Evolutionary conservation across 2,113 vertebrate species (phyloP).

Genomic region (Apeltes quadracus): DNA sequence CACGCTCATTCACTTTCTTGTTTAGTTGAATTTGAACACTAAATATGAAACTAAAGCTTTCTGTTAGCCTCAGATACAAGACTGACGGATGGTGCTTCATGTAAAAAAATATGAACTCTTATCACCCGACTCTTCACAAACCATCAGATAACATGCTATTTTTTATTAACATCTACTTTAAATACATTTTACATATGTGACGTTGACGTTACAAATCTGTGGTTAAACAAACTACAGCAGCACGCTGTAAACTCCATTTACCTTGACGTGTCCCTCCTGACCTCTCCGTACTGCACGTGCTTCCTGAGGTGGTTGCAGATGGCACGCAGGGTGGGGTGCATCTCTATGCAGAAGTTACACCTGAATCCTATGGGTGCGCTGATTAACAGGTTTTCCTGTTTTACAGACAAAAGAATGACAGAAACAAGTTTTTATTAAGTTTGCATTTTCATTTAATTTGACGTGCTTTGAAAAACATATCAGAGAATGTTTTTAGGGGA

Average conservation of each 20-base stretch:
- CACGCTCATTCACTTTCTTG: neutral
- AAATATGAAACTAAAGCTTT: neutral
- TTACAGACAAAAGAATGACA: constrained; percentile 2
- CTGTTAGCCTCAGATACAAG: neutral
- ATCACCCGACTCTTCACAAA: neutral
- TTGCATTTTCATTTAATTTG: neutral
- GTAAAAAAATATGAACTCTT: neutral
- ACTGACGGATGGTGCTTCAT: neutral
- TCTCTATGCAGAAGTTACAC: constrained; percentile 97
- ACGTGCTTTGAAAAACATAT: neutral
- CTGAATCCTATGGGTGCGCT: constrained; percentile 89
- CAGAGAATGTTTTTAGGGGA: neutral
- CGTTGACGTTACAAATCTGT: neutral
- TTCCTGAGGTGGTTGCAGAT: constrained; percentile 99
- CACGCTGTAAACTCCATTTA: constrained; percentile 55
- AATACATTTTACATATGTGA: neutral
- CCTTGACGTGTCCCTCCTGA: constrained; percentile 82
- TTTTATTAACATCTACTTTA: neutral
- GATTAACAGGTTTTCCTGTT: constrained; percentile 63
- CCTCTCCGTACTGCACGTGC: constrained; percentile 93
- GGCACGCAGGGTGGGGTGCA: constrained; percentile 94
- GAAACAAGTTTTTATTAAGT: neutral
- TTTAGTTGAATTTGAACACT: neutral
- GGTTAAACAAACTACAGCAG: neutral
- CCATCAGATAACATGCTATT: neutral